These are phyloP conservation scores for Exocentrus adspersus DNA, from an alignment of 2,888 invertebrate genomes.

Conservation along the genomic window DNA sequence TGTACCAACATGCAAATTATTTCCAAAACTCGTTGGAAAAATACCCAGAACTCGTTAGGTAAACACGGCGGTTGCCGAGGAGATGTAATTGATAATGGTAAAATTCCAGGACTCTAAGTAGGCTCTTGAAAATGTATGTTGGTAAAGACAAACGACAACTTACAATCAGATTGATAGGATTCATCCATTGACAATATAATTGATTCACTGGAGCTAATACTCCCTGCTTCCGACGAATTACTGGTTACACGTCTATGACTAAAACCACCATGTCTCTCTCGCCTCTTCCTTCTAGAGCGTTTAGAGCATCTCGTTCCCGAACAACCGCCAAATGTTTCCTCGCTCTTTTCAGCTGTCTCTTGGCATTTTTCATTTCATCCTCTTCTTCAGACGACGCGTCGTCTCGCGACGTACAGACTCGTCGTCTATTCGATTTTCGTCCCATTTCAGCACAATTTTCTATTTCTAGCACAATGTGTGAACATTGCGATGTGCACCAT, in stretches of 20 bases:
- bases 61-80: too few species aligned
- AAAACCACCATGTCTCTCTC: too few species aligned
- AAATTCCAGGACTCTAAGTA: background rate
- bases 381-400: background rate
- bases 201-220: background rate
- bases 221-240: background rate
- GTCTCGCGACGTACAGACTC: too few species aligned
- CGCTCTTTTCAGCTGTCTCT: background rate
- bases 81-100: too few species aligned
- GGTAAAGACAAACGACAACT: background rate
- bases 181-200: background rate
- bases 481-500: background rate
- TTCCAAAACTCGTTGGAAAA: background rate
- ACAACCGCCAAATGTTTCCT: too few species aligned
- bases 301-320: too few species aligned
- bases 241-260: background rate
- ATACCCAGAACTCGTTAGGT: background rate
- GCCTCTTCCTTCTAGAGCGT: too few species aligned
- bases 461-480: background rate
- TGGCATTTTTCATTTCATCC: background rate
- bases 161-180: background rate
- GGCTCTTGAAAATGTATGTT: background rate
- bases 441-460: background rate
- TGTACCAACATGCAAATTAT: background rate
- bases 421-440: background rate